Evolutionary conservation across 2,113 vertebrate species (phyloP), one percentile per base, ranked within the genome.

Genomic region (Danionella cerebrum): DNA sequence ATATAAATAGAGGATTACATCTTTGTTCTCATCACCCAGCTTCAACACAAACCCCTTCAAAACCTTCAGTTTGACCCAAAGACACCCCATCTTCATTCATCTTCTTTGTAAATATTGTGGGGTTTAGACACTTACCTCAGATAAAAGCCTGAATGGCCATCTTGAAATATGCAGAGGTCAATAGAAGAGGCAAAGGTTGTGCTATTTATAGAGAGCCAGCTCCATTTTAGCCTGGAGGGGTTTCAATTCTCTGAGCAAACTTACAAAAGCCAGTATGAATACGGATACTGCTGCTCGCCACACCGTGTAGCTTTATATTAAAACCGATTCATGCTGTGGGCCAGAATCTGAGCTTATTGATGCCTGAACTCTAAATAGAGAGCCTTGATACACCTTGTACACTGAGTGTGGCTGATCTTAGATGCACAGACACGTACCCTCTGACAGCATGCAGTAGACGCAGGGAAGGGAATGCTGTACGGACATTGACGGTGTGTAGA

Each of bases 381-480:
- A 65, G 47, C 35, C 22, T 55, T 6, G 62, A 45, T 68, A 48
- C 44, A 48, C 44, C 44, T 47, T 16, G 68, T 31, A 41, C 36
- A 12, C 21, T 19, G 59, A 51, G 47, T 42, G 18, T 25, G n/a
- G n/a, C n/a, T n/a, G n/a, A n/a, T 24, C 33, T 24, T 64, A 55
- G 24, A 47, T 48, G 11, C 36, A 22, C 2, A 5, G 35, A 14
- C 19, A 75, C 93, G 91, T 87, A 98, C 95, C 96, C 95, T 73
- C 95, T 87, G 69, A 98, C 95, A 0, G 96, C 96, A 1, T 98
- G 94, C 73, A 97, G 90, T 47, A 98, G 91, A 71, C 96, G 90
- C 84, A 98, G 89, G 0, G 94, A 97, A 7, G 95, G 95, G 78
- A 96, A 95, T n/a, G 95, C 95, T 0, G 93, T 94, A 64, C 89